A percentile compares a stretch with the other conserved stretches of the same genome.
Conservation (phyloP, 2,113 vertebrate genomes). For the Oostethus manadensis region DNA sequence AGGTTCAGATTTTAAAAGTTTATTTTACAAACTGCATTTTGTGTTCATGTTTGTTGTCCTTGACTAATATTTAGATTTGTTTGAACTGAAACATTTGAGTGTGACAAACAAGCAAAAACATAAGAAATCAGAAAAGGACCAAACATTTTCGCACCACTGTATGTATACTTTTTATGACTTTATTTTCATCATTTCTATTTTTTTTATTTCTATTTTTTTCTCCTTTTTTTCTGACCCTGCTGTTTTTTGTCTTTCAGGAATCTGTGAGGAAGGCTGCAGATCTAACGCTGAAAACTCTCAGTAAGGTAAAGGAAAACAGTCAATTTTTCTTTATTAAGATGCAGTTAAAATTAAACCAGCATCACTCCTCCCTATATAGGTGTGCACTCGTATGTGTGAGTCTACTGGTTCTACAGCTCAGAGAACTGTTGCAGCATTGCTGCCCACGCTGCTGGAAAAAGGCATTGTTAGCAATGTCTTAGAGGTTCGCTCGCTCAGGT, state of each 20-base stretch:
- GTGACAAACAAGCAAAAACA: no score
- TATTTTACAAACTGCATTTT: no score
- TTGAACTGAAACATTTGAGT: no score
- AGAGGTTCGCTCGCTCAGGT: slow-evolving; percentile 95
- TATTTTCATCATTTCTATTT: no score
- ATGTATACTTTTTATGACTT: no score
- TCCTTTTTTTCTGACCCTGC: not conserved
- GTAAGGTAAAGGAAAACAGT: slow-evolving; percentile 79
- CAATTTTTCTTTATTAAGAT: not conserved
- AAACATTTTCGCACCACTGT: no score
- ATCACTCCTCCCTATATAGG: slow-evolving; percentile 63
- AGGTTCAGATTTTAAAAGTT: no score
- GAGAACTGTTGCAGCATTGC: slow-evolving; percentile 81
- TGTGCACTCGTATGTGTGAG: slow-evolving; percentile 94
- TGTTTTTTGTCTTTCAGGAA: slow-evolving; percentile 72
- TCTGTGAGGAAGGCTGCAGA: slow-evolving; percentile 96
- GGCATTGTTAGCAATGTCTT: slow-evolving; percentile 90
- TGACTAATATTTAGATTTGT: no score
- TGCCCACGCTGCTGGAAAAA: slow-evolving; percentile 93
- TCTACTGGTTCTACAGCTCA: slow-evolving; percentile 85
- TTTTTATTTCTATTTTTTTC: no score
- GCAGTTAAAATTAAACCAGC: no score
- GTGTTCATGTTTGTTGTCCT: no score
- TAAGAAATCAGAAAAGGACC: no score
- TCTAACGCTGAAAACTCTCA: slow-evolving; percentile 90